Evolutionary conservation across 2,888 invertebrate species (phyloP).

Genomic region (Antitype chi): DNA sequence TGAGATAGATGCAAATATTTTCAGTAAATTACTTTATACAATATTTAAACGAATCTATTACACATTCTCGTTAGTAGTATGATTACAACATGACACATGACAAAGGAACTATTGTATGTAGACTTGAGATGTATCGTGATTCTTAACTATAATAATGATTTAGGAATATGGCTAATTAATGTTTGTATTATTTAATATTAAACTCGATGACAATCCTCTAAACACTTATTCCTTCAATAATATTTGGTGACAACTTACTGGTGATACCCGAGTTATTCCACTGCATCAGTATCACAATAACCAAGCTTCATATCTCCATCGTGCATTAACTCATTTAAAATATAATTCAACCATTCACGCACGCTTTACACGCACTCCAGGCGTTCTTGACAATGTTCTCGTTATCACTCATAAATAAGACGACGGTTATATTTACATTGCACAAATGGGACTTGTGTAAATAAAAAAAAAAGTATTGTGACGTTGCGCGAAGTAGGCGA

Average conservation of each 20-base stretch:
- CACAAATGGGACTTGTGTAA: slow-evolving; percentile 75
- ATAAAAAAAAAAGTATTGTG: slow-evolving; percentile 56
- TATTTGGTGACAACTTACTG: slow-evolving; percentile 82
- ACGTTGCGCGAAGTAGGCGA: slow-evolving; percentile 54
- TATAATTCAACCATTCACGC: slow-evolving; percentile 63
- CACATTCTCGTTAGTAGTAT: slow-evolving; percentile 84
- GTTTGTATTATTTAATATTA: slow-evolving; percentile 74
- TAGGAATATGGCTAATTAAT: slow-evolving; percentile 85
- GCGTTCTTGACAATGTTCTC: slow-evolving; percentile 59
- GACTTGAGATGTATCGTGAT: slow-evolving; percentile 86
- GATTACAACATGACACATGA: slow-evolving; percentile 90
- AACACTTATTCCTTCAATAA: slow-evolving; percentile 78
- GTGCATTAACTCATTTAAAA: slow-evolving; percentile 53
- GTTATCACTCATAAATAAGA: slow-evolving; percentile 72
- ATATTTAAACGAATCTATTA: slow-evolving; percentile 85
- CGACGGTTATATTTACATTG: slow-evolving; percentile 79
- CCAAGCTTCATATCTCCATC: slow-evolving; percentile 46
- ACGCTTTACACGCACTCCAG: slow-evolving; percentile 58
- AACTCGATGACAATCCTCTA: slow-evolving; percentile 78
- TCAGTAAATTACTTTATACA: slow-evolving; percentile 87
- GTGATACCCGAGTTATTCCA: slow-evolving; percentile 34
- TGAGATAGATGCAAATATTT: slow-evolving; percentile 89
- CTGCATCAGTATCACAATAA: slow-evolving; percentile 53
- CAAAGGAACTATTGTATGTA: slow-evolving; percentile 90
- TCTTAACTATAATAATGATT: slow-evolving; percentile 77